Evolutionary conservation across 2,113 vertebrate genomes (phyloP).

Genomic region (Hydrochoerus hydrochaeris): DNA sequence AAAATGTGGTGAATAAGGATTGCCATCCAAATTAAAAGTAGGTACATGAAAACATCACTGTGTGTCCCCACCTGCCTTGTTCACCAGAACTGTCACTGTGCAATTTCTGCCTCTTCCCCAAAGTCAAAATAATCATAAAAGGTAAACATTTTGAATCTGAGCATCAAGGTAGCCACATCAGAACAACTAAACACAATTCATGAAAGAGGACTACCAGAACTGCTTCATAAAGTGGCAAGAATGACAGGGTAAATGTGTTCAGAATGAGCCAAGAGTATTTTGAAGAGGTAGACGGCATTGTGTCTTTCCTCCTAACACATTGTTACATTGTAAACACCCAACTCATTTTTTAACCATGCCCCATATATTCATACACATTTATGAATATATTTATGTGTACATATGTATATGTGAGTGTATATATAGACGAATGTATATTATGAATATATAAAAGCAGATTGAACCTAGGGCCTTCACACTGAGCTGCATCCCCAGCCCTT

Average conservation of each 20-base stretch:
- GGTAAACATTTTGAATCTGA: background rate
- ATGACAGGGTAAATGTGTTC: background rate
- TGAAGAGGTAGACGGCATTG: background rate
- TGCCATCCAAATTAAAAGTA: background rate
- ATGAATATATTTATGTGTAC: background rate
- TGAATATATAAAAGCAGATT: background rate
- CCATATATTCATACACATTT: background rate
- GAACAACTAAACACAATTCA: background rate
- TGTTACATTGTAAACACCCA: background rate
- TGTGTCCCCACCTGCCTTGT: background rate
- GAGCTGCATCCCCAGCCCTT: background rate
- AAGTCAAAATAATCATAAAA: background rate
- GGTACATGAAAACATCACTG: background rate
- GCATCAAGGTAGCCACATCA: background rate
- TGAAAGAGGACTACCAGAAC: background rate
- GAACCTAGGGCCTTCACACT: background rate
- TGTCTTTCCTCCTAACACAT: background rate
- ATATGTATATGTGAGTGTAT: background rate
- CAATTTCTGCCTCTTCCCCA: background rate
- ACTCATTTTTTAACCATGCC: background rate
- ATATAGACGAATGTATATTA: background rate
- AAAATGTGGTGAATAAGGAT: background rate
- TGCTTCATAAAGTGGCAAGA: background rate
- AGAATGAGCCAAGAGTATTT: background rate
- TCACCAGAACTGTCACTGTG: background rate